Evolutionary conservation across 1,140 invertebrate genomes (phyloP), one percentile per base, ranked within the genome.

Genomic region (Anastatus disparis): DNA sequence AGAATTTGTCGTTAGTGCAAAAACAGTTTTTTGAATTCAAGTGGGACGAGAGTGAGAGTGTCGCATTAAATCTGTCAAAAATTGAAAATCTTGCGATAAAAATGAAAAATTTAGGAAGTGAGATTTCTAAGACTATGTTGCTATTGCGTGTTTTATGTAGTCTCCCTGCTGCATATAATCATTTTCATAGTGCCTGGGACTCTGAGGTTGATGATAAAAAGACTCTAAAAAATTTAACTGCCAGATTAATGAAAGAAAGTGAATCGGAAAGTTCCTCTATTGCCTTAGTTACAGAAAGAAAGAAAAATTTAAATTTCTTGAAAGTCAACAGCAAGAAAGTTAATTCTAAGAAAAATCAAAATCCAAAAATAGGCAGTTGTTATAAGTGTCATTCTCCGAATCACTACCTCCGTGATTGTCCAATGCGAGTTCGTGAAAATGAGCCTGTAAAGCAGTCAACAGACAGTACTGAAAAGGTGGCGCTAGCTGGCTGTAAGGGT

Each of bases 111-210:
- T 24, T n/a, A n/a, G n/a, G n/a, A n/a, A n/a, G n/a, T n/a, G n/a
- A n/a, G n/a, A n/a, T n/a, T n/a, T n/a, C n/a, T n/a, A n/a, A n/a
- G n/a, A n/a, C n/a, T n/a, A n/a, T n/a, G n/a, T n/a, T n/a, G n/a
- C n/a, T n/a, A n/a, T 66, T 56, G 20, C 38, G 61, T 2, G 35
- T 71, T 26, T 27, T 71, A n/a, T 53, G 29, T 1, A 46, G 71
- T 10, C 56, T 81, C 10, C 79, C 80, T 20, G 74, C 71, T 4
- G 62, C 72, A 22, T 82, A 68, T 50, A 77, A 76, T 44, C 59
- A 78, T 59, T 80, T 77, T 68, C 70, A 72, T 38, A 75, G 75
- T 73, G 77, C 75, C 1, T 80, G 78, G 78, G 79, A 82, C 17
- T 42, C 62, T 78, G 17, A 74, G 68, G 73, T 61, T 72, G 62